Evolutionary conservation across 2,888 invertebrate species (phyloP), one percentile per base, ranked within the genome.

Genomic region (Hipparchia semele): DNA sequence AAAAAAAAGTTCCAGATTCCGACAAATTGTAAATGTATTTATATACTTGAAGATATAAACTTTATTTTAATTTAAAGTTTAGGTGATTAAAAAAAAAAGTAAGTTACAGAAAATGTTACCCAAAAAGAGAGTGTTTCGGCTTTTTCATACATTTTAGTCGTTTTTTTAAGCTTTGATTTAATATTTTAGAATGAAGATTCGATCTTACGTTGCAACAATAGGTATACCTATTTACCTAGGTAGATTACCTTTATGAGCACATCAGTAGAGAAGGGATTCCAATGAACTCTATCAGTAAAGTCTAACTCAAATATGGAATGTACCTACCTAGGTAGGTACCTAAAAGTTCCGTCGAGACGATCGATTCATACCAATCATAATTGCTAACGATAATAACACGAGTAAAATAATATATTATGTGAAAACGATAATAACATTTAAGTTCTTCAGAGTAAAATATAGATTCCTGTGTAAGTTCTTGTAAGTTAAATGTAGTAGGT

Each of bases 321-420:
- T 68, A 70, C 70, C 67, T 67, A 13, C 0, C 5, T n/a, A 70
- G 72, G 70, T 67, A 13, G 0, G 5, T n/a, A 56, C 56, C n/a
- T 58, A 23, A 58, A 8, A 8, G 70, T 64, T 64, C 62, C 70
- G 70, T 64, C 74, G 74, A 73, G 76, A 73, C 75, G 61, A 76
- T 75, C 73, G 75, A 76, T 75, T 75, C 66, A 74, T 74, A 60
- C 71, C 69, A 73, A 75, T 75, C 69, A 71, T 46, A 70, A 68
- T 46, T 45, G 66, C 13, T 64, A 58, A 64, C 33, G 68, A 13
- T 64, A 58, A 62, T 54, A 23, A 39, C 1, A 39, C 39, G 39
- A 39, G 46, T 3, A 54, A 67, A 23, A 23, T 23, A 23, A 23
- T 23, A 23, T 23, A 23, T 23, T 23, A 53, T 61, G 61, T 33